A percentile compares a stretch with the other conserved stretches of the same genome.
Conservation (phyloP, 1,140 invertebrate species). For the Metaphire vulgaris region DNA sequence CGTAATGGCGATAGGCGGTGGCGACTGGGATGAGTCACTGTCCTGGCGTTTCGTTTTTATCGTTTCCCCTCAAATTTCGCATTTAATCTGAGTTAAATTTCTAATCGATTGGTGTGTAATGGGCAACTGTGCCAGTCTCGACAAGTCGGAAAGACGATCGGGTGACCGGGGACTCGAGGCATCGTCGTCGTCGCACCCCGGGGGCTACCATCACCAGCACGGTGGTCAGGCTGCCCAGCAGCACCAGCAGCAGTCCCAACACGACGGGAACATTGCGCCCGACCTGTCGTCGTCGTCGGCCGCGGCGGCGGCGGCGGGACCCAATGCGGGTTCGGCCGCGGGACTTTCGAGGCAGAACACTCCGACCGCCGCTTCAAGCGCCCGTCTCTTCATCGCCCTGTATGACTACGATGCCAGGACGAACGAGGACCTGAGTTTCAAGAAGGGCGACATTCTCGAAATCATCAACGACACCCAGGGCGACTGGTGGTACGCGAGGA, state of each 20-base stretch:
- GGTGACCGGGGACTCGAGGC: neutral
- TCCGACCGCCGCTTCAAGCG: neutral
- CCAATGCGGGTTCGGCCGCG: neutral
- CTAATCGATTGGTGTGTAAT: neutral
- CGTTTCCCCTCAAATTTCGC: neutral
- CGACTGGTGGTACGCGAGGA: constrained; percentile 92
- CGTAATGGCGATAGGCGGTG: neutral
- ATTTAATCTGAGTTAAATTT: neutral
- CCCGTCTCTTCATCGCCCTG: constrained; percentile 77
- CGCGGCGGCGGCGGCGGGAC: no score
- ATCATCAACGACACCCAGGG: constrained; percentile 97
- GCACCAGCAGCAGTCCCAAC: neutral
- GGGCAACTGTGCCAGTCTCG: neutral
- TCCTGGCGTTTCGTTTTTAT: neutral
- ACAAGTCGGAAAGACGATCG: neutral
- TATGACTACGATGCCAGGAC: constrained; percentile 99
- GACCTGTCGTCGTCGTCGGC: neutral
- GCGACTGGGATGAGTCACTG: neutral
- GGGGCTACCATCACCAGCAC: neutral
- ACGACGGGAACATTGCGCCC: neutral
- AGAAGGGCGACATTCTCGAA: constrained; percentile 95
- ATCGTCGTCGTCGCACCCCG: neutral
- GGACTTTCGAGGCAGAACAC: neutral
- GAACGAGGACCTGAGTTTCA: constrained; percentile 95
- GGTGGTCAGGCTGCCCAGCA: neutral